Base-by-base conservation (phyloP, 2,113 vertebrate genomes). In the Pogona vitticeps region DNA sequence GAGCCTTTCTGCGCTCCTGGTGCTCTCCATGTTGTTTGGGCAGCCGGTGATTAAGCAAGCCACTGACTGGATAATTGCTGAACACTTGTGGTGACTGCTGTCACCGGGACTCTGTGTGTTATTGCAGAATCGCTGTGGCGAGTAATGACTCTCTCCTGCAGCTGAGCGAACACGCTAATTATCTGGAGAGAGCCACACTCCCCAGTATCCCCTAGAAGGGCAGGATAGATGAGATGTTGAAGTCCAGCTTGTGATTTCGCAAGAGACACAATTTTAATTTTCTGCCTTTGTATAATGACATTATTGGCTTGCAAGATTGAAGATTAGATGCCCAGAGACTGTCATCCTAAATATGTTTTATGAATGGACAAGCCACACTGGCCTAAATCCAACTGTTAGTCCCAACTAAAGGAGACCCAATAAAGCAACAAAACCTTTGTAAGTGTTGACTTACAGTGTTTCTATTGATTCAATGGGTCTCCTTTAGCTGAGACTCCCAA, bases 151-250 rank as follows among this genome's bases (percentile, higher is more conserved):
- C 6, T 5, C 42, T 81, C 77, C 86, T 86, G 90, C 87, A 92
- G 92, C 92, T 94, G 93, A 91, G 89, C 92, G 92, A 91, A 83
- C 93, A 90, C n/a, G 2, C 87, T 95, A 94, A 94, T 95, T 95
- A 94, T 93, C 92, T 94, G 91, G 93, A 67, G 76, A 52, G 26
- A 86, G 33, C 61, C 17, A 40, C 26, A 28, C 42, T 36, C 70
- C 58, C 36, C 70, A 65, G 85, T 68, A 65, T 65, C 42, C 71
- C 12, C 23, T 28, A 18, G 72, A 75, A 65, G n/a, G 79, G 42
- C 79, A 81, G 68, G 21, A 18, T 52, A 17, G 38, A 13, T n/a
- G 72, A 15, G 70, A 36, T 56, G 70, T 70, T 20, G 40, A 75
- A 36, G 67, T 67, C 59, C 59, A 63, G 58, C 38, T 61, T 63